Evolutionary conservation across 2,888 invertebrate species (phyloP).

Genomic region (Pollenia amentaria): DNA sequence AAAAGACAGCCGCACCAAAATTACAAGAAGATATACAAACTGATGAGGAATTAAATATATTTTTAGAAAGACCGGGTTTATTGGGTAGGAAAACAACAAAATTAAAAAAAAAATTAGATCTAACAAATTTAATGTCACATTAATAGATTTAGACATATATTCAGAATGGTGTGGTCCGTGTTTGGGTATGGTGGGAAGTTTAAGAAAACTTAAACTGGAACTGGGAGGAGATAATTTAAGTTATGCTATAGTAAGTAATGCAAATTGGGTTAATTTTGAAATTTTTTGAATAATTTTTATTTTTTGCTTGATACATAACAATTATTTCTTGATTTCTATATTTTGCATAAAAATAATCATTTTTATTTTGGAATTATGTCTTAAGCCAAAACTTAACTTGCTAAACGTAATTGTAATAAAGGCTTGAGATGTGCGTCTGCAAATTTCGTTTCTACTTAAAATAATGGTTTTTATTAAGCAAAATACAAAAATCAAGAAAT

Average conservation of each 20-base stretch:
- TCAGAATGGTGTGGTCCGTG: slow-evolving; percentile 97
- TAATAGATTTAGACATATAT: slow-evolving; percentile 93
- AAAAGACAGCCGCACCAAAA: slow-evolving; percentile 91
- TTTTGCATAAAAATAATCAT: no score
- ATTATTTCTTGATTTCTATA: no score
- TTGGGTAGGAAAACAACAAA: slow-evolving; percentile 86
- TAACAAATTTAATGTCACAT: background rate
- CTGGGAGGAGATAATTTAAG: slow-evolving; percentile 92
- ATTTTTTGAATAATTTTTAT: no score
- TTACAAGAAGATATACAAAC: slow-evolving; percentile 92
- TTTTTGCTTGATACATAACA: no score
- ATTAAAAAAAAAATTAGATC: slow-evolving; percentile 77
- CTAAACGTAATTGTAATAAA: no score
- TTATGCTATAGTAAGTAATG: slow-evolving; percentile 87
- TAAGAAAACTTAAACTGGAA: slow-evolving; percentile 94
- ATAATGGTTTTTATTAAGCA: no score
- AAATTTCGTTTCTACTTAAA: no score
- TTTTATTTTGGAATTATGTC: no score
- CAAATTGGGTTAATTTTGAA: background rate
- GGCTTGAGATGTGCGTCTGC: no score
- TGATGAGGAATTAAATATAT: slow-evolving; percentile 93
- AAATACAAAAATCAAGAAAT: no score
- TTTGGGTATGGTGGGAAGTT: slow-evolving; percentile 91
- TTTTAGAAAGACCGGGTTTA: slow-evolving; percentile 91
- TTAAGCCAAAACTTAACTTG: no score